phyloP scores from a whole-genome alignment of 2,797 vertebrate genomes.

The Siniperca obscura region DNA sequence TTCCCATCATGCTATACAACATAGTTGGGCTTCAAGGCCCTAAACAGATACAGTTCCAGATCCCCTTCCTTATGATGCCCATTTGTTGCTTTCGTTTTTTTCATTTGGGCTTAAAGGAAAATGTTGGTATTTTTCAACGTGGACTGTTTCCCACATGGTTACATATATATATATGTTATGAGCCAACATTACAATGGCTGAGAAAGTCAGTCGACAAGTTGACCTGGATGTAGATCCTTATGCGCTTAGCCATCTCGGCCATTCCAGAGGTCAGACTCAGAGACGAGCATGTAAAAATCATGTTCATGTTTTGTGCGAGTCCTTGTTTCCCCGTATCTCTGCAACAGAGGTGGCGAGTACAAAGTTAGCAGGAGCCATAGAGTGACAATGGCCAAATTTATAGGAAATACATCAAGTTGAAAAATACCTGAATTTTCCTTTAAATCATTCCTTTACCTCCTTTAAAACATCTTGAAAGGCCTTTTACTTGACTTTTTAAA shows the following conservation, averaged over 20 bases:
- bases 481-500: constrained; percentile 11
- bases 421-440: neutral
- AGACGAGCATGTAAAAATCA: neutral
- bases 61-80: too few species aligned
- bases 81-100: too few species aligned
- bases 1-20: neutral
- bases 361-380: neutral
- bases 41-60: too few species aligned
- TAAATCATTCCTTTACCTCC: neutral
- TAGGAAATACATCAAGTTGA: neutral
- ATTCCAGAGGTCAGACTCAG: neutral
- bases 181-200: neutral
- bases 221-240: neutral
- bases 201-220: neutral
- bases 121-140: too few species aligned
- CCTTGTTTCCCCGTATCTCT: neutral
- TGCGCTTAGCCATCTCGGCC: neutral
- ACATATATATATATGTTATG: too few species aligned
- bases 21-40: too few species aligned
- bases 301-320: neutral
- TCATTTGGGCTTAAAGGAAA: too few species aligned
- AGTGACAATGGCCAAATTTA: neutral
- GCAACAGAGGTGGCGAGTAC: neutral
- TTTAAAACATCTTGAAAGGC: neutral
- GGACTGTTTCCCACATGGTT: neutral